phyloP scores from a whole-genome alignment of 2,797 vertebrate species.

The Podargus strigoides region DNA sequence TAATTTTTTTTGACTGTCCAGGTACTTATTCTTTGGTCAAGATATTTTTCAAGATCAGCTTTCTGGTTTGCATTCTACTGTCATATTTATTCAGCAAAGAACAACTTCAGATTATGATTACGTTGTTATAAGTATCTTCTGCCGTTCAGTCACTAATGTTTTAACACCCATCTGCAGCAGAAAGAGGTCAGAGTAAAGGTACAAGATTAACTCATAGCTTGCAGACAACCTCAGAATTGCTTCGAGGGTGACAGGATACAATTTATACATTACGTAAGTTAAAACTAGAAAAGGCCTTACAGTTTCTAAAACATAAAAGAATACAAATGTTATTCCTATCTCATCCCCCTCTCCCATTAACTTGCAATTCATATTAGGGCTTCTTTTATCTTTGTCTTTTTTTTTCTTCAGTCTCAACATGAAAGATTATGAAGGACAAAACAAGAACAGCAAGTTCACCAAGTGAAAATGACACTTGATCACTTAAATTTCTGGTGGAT shows the following conservation, averaged over 20 bases:
- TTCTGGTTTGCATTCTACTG: not conserved
- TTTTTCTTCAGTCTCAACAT: not conserved
- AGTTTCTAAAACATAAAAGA: not conserved
- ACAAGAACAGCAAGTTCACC: not conserved
- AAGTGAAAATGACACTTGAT: not conserved
- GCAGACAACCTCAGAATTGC: not conserved
- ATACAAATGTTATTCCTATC: not conserved
- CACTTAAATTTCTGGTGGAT: slow-evolving; percentile 15
- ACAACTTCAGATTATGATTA: not conserved
- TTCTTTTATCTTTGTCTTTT: not conserved
- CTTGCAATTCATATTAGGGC: not conserved
- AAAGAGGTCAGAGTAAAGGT: not conserved
- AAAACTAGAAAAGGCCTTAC: not conserved
- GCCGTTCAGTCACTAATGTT: not conserved
- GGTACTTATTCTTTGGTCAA: not conserved
- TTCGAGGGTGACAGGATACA: not conserved
- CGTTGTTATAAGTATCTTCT: not conserved
- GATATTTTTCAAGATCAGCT: not conserved
- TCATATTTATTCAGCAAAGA: not conserved
- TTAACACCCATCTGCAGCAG: not conserved
- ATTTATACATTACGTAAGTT: not conserved
- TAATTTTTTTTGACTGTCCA: not conserved
- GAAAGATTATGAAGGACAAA: not conserved
- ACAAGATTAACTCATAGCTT: not conserved
- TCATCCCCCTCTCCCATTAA: not conserved